These are phyloP conservation scores for Theodoxus fluviatilis DNA, from an alignment of 2,888 invertebrate species.

Conservation along the genomic window DNA sequence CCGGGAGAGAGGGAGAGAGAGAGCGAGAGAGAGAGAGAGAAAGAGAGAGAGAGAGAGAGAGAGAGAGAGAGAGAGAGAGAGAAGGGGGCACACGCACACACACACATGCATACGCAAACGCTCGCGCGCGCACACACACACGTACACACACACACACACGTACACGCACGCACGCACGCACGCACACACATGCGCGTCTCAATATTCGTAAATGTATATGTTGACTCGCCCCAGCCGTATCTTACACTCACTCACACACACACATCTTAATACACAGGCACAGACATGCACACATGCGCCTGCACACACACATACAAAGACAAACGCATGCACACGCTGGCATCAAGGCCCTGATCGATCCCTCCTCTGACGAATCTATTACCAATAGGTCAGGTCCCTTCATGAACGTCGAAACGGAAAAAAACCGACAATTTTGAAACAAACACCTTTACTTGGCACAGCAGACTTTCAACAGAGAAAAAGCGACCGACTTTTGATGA, in stretches of 20 bases:
- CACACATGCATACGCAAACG: not conserved
- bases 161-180: not conserved
- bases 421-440: no score
- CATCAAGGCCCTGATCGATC: no score
- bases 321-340: not conserved
- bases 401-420: no score
- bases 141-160: not conserved
- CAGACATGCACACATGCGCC: not conserved
- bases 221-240: not conserved
- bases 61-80: not conserved
- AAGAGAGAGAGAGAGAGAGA: not conserved
- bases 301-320: not conserved
- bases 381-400: no score
- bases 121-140: not conserved
- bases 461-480: no score
- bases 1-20: not conserved
- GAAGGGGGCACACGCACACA: not conserved
- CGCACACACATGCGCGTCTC: not conserved
- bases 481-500: no score
- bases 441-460: no score
- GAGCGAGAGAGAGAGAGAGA: constrained; percentile 4
- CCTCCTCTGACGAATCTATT: no score
- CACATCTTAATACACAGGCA: no score
- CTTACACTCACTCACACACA: not conserved
- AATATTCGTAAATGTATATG: not conserved